Percentiles rank a stretch among this genome's conserved stretches.
Conservation (phyloP, 2,888 invertebrate genomes). For the Drosophila kanekoi region DNA sequence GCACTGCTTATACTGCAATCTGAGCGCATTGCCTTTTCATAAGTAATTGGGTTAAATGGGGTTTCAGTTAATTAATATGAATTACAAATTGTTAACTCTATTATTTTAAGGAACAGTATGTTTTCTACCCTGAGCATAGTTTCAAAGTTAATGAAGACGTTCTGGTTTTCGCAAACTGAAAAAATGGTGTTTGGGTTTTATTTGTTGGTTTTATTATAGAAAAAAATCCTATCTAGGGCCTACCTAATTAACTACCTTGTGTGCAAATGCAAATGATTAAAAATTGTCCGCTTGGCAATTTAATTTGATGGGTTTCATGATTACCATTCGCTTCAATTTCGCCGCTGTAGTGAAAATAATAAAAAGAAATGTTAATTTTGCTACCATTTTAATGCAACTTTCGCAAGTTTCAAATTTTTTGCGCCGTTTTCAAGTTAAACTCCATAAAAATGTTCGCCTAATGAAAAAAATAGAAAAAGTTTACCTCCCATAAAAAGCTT, state of each 20-base stretch:
- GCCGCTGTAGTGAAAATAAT: not conserved
- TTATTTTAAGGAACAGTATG: not conserved
- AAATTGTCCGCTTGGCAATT: too few relatives aligned
- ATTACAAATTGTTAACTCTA: constrained; percentile 11
- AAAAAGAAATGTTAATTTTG: not conserved
- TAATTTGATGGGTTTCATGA: too few relatives aligned
- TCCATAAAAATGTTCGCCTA: not conserved
- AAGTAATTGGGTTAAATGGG: constrained; percentile 22
- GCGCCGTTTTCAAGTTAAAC: not conserved
- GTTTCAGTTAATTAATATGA: constrained; percentile 11
- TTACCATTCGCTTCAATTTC: not conserved
- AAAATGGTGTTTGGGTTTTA: too few relatives aligned
- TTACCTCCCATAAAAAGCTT: constrained; percentile 4
- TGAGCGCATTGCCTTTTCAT: constrained; percentile 2
- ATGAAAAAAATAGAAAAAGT: not conserved
- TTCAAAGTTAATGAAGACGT: not conserved
- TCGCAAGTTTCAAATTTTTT: constrained; percentile 3
- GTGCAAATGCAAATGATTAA: too few relatives aligned
- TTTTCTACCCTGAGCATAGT: not conserved
- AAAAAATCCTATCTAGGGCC: too few relatives aligned
- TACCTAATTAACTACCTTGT: too few relatives aligned
- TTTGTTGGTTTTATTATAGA: too few relatives aligned
- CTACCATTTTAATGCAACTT: not conserved
- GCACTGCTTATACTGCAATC: constrained; percentile 4
- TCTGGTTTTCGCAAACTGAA: too few relatives aligned